These are phyloP conservation scores for Acronicta alni DNA, from an alignment of 2,888 invertebrate species.

Conservation along the genomic window DNA sequence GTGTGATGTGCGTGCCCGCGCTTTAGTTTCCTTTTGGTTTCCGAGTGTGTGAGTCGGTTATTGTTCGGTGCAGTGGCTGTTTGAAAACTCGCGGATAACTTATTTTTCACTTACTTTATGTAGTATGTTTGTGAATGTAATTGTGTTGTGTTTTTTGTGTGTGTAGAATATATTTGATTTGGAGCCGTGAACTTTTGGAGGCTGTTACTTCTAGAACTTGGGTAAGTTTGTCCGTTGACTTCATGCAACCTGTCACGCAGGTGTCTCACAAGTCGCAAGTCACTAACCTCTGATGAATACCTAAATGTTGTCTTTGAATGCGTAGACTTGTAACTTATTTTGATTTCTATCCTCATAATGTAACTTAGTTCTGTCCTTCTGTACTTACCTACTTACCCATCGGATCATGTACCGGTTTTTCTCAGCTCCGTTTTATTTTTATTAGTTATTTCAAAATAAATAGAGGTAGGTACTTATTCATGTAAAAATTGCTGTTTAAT, in stretches of 20 bases:
- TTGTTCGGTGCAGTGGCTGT: conserved; percentile 61
- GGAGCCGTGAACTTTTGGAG: conserved; percentile 60
- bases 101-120: conserved; percentile 73
- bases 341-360: not conserved
- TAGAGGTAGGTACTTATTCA: too few relatives aligned
- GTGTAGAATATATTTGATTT: conserved; percentile 58
- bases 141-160: conserved; percentile 67
- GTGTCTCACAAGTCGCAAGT: conserved; percentile 83
- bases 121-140: conserved; percentile 67
- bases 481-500: too few relatives aligned
- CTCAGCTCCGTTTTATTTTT: too few relatives aligned
- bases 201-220: conserved; percentile 63
- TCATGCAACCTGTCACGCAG: conserved; percentile 87
- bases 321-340: conserved; percentile 20
- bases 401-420: too few relatives aligned
- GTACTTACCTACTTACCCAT: too few relatives aligned
- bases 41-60: conserved; percentile 63
- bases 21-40: conserved; percentile 77
- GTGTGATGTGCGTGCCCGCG: conserved; percentile 33
- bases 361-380: too few relatives aligned
- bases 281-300: conserved; percentile 81
- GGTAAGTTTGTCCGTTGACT: conserved; percentile 76
- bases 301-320: conserved; percentile 56
- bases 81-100: conserved; percentile 80
- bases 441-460: too few relatives aligned